Percentiles rank a stretch among this genome's conserved stretches.
Conservation (phyloP, 1,140 invertebrate genomes). For the Colletes gigas region DNA sequence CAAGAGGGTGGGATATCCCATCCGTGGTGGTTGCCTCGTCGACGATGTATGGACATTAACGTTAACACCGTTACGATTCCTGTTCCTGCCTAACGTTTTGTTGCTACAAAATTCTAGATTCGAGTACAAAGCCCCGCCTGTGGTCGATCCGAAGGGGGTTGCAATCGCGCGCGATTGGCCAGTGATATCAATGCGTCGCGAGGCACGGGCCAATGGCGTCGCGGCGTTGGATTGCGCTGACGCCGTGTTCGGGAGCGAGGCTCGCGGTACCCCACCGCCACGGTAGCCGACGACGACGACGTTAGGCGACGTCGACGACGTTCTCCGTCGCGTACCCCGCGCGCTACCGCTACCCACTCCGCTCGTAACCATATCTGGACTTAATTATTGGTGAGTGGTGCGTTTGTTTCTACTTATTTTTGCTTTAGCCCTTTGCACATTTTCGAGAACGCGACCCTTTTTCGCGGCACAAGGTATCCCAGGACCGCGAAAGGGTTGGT, state of each 20-base stretch:
- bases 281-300: constrained; percentile 39
- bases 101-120: constrained; percentile 44
- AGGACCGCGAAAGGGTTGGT: no score
- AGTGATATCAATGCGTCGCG: constrained; percentile 77
- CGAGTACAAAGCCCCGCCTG: constrained; percentile 73
- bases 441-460: constrained; percentile 1
- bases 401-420: not conserved
- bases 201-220: constrained; percentile 66
- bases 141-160: constrained; percentile 73
- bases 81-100: constrained; percentile 54
- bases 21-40: not conserved
- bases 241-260: constrained; percentile 55
- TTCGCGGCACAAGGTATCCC: no score
- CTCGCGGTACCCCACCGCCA: constrained; percentile 29
- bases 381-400: constrained; percentile 81
- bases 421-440: not conserved
- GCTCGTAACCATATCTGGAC: constrained; percentile 77
- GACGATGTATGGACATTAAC: constrained; percentile 27
- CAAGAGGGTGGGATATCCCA: not conserved
- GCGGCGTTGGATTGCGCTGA: constrained; percentile 60
- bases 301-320: constrained; percentile 74
- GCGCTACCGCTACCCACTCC: constrained; percentile 74
- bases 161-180: constrained; percentile 68
- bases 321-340: constrained; percentile 78
- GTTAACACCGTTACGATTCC: constrained; percentile 46